phyloP scores from a whole-genome alignment of 1,140 invertebrate genomes.

The Trichoplusia ni region DNA sequence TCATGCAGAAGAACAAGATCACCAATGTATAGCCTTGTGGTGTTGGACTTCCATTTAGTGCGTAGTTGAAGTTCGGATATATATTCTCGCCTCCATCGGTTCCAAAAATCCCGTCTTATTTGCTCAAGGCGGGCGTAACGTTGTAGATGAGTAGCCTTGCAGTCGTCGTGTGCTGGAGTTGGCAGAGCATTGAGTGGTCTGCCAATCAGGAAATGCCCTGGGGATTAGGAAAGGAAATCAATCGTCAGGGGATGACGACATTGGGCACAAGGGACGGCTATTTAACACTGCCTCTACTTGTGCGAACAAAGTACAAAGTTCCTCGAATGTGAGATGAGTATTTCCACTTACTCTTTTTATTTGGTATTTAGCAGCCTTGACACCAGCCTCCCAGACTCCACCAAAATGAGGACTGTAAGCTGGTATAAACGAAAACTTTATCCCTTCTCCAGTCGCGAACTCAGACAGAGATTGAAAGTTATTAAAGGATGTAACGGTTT shows the following conservation, averaged over 20 bases:
- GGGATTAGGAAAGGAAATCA: constrained; percentile 52
- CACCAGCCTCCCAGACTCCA: constrained; percentile 50
- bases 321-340: constrained; percentile 50
- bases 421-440: constrained; percentile 49
- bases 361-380: constrained; percentile 49
- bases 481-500: no score
- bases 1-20: constrained; percentile 7
- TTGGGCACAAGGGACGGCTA: constrained; percentile 61
- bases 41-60: constrained; percentile 33
- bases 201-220: constrained; percentile 58
- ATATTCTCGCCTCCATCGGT: constrained; percentile 37
- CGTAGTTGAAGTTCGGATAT: constrained; percentile 34
- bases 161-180: constrained; percentile 5
- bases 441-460: constrained; percentile 33
- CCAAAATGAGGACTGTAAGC: constrained; percentile 52
- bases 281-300: constrained; percentile 64
- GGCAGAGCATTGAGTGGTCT: constrained; percentile 37
- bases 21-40: neutral
- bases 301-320: constrained; percentile 51
- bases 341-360: constrained; percentile 43
- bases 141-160: neutral
- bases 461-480: no score
- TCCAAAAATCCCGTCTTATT: constrained; percentile 43
- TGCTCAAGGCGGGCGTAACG: constrained; percentile 32
- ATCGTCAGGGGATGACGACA: constrained; percentile 57